Base-by-base conservation (phyloP, 1,140 invertebrate genomes). In the Drosophila nebulosa region DNA sequence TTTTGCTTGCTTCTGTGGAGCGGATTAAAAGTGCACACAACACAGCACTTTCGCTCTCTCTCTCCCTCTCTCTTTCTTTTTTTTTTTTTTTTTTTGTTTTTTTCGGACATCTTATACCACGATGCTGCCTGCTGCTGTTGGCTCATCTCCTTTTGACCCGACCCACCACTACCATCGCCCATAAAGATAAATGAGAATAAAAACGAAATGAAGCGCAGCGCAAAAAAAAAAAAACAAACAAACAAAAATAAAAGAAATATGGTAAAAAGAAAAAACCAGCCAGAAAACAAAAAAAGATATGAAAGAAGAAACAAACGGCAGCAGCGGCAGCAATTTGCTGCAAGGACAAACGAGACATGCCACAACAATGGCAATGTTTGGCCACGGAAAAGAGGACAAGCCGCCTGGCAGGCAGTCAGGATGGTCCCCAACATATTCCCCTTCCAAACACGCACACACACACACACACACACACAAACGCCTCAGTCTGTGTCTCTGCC, bases 331-430 rank as follows among this genome's bases (percentile, higher is more conserved):
- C 79, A 83, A 84, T 83, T 83, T 84, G 79, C 67, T 63, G 76
- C 72, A 69, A 73, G 80, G 79, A 76, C 79, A 78, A 69, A 65
- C 76, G 71, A 74, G 64, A 83, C 76, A 83, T 72, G 81, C 71
- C 80, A 67, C 72, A 83, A 83, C 79, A 83, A 83, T 84, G 53
- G 79, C 79, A 67, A 50, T 84, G 71, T 84, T 65, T 78, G 71
- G 65, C 64, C 68, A 69, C 66, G 36, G 35, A 42, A 21, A 65
- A 59, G 57, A 65, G 69, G 63, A 74, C 71, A 70, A 74, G 69
- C 69, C 68, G 36, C 51, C 66, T 55, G 57, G 65, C 39, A 46
- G 66, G 14, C 18, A 14, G 39, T 35, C 18, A 26, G n/a, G 30
- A 32, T 58, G 35, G 14, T 16, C 32, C 30, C 39, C 10, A 14